These are phyloP conservation scores for Hemistola chrysoprasaria DNA, from an alignment of 2,888 invertebrate species.

Conservation along the genomic window DNA sequence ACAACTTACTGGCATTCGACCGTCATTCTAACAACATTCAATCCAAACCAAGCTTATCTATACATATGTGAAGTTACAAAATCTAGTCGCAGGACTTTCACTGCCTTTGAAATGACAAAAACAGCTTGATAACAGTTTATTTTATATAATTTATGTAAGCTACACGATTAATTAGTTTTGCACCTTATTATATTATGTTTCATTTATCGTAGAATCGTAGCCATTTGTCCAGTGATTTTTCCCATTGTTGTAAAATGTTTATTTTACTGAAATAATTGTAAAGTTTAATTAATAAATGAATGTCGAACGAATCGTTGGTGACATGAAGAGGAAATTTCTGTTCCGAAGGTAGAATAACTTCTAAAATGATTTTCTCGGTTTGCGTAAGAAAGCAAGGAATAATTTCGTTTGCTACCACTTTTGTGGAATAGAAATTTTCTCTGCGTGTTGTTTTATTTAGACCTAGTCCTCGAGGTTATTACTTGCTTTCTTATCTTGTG, in stretches of 20 bases:
- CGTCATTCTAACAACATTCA: too few relatives aligned
- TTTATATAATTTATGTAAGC: conserved; percentile 22
- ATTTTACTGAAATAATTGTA: conserved; percentile 34
- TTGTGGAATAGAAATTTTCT: conserved; percentile 81
- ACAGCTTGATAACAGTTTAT: conserved; percentile 14
- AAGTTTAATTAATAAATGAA: conserved; percentile 32
- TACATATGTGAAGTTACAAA: too few relatives aligned
- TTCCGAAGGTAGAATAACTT: conserved; percentile 71
- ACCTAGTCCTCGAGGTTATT: conserved; percentile 54
- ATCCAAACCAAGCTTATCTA: too few relatives aligned
- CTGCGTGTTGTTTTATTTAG: conserved; percentile 62
- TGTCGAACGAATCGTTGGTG: conserved; percentile 35
- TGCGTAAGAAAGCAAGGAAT: conserved; percentile 75
- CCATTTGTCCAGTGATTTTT: conserved; percentile 45
- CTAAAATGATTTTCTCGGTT: conserved; percentile 35
- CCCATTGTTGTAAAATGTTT: conserved; percentile 61
- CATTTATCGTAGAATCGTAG: conserved; percentile 15
- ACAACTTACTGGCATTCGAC: too few relatives aligned
- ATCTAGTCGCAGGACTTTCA: conserved; percentile 34
- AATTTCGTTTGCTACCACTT: conserved; percentile 29
- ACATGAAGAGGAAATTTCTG: conserved; percentile 80
- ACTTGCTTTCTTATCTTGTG: conserved; percentile 80
- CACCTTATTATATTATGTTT: too few relatives aligned
- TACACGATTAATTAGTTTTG: conserved; percentile 36
- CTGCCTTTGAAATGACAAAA: conserved; percentile 51